Conservation (phyloP, 2,888 invertebrate genomes). For the Meganola albula region DNA sequence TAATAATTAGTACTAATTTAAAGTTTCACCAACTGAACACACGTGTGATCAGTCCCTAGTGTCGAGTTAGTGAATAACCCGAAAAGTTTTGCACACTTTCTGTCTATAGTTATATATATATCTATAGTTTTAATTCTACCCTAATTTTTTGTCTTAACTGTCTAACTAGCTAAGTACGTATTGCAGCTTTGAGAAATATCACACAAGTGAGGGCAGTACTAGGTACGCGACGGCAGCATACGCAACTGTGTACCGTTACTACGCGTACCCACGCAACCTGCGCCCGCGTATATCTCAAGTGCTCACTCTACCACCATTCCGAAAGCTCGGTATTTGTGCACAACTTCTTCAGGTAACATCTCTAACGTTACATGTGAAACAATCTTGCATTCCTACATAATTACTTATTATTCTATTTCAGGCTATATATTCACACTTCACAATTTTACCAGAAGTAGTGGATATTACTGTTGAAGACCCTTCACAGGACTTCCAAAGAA, state of each 20-base stretch:
- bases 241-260: slow-evolving; percentile 95
- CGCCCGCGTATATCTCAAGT: slow-evolving; percentile 96
- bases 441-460: slow-evolving; percentile 68
- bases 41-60: too few relatives aligned
- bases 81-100: too few relatives aligned
- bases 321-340: slow-evolving; percentile 90
- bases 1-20: too few relatives aligned
- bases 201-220: slow-evolving; percentile 73
- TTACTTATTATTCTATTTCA: too few relatives aligned
- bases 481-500: slow-evolving; percentile 90
- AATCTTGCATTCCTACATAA: too few relatives aligned
- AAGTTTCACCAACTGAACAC: too few relatives aligned
- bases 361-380: too few relatives aligned
- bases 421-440: slow-evolving; percentile 76
- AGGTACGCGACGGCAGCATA: slow-evolving; percentile 91
- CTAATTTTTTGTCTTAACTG: too few relatives aligned
- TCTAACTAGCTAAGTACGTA: too few relatives aligned
- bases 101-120: too few relatives aligned
- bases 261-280: slow-evolving; percentile 91
- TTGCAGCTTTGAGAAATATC: slow-evolving; percentile 86
- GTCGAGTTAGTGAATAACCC: too few relatives aligned
- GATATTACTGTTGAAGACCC: slow-evolving; percentile 94
- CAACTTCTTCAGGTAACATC: slow-evolving; percentile 79
- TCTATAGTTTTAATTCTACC: too few relatives aligned
- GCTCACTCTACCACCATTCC: slow-evolving; percentile 94